Conservation (phyloP, 2,113 vertebrate species). For the Strix uralensis region DNA sequence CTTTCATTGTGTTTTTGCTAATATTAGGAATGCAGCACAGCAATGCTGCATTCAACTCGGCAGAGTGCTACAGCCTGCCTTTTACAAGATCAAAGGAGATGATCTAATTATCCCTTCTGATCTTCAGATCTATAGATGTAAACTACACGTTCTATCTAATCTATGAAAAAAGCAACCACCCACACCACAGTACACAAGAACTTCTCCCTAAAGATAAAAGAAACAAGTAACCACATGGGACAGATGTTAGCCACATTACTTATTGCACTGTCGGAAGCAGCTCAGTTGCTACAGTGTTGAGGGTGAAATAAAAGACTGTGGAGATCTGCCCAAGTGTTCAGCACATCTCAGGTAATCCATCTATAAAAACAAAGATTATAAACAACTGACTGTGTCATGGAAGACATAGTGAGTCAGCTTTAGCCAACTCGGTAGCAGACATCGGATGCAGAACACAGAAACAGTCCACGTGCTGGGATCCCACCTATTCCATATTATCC, state of each 20-base stretch:
- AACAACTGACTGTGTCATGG: not conserved
- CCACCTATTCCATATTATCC: not conserved
- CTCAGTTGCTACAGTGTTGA: not conserved
- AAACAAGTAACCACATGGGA: not conserved
- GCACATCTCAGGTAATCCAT: not conserved
- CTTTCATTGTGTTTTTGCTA: not conserved
- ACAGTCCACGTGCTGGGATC: not conserved
- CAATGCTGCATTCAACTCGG: not conserved
- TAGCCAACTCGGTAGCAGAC: not conserved
- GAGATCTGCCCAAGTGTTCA: not conserved
- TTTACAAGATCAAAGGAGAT: slow-evolving; percentile 26
- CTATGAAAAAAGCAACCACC: slow-evolving; percentile 27
- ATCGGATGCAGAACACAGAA: not conserved
- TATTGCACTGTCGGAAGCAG: not conserved
- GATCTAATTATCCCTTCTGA: slow-evolving; percentile 27
- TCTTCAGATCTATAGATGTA: slow-evolving; percentile 12
- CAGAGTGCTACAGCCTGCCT: not conserved
- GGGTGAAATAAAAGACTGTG: not conserved
- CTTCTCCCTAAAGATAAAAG: slow-evolving; percentile 19
- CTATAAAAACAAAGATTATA: not conserved
- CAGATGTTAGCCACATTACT: not conserved
- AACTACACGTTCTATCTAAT: slow-evolving; percentile 13
- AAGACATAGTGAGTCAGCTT: not conserved
- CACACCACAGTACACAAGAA: not conserved
- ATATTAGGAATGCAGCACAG: not conserved